A percentile compares a stretch with the other conserved stretches of the same genome.
These are phyloP conservation scores for Strigamia transsilvanica DNA, from an alignment of 2,888 invertebrate genomes.

Conservation along the genomic window DNA sequence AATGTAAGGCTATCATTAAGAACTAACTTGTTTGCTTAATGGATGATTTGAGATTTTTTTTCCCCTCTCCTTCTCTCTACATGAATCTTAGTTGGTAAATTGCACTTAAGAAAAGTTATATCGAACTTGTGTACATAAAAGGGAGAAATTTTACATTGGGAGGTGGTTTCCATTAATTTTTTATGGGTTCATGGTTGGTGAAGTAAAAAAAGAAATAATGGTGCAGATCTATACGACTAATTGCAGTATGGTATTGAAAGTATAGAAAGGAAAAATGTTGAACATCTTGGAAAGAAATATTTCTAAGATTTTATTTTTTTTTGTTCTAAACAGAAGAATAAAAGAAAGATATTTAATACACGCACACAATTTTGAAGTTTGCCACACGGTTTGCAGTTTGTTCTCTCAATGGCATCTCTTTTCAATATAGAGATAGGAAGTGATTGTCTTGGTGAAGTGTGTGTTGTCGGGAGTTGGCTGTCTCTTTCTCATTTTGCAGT, in stretches of 20 bases:
- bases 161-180: slow-evolving; percentile 47
- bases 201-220: slow-evolving; percentile 1
- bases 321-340: background rate
- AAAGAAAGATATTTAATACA: background rate
- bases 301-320: too few relatives aligned
- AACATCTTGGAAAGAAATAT: background rate
- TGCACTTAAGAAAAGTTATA: slow-evolving; percentile 38
- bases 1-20: slow-evolving; percentile 48
- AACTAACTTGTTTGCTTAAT: slow-evolving; percentile 45
- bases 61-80: background rate
- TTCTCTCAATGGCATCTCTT: slow-evolving; percentile 34
- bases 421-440: slow-evolving; percentile 45
- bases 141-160: slow-evolving; percentile 22
- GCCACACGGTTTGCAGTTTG: slow-evolving; percentile 43
- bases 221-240: slow-evolving; percentile 2
- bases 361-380: slow-evolving; percentile 5
- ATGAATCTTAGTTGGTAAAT: slow-evolving; percentile 28
- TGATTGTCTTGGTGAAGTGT: slow-evolving; percentile 48
- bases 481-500: slow-evolving; percentile 49
- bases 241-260: slow-evolving; percentile 9
- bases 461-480: slow-evolving; percentile 39
- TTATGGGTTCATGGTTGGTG: slow-evolving; percentile 11
- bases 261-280: background rate
- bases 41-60: slow-evolving; percentile 49
- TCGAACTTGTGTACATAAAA: slow-evolving; percentile 37